phyloP scores from a whole-genome alignment of 2,113 vertebrate genomes.

The Sapajus apella region DNA sequence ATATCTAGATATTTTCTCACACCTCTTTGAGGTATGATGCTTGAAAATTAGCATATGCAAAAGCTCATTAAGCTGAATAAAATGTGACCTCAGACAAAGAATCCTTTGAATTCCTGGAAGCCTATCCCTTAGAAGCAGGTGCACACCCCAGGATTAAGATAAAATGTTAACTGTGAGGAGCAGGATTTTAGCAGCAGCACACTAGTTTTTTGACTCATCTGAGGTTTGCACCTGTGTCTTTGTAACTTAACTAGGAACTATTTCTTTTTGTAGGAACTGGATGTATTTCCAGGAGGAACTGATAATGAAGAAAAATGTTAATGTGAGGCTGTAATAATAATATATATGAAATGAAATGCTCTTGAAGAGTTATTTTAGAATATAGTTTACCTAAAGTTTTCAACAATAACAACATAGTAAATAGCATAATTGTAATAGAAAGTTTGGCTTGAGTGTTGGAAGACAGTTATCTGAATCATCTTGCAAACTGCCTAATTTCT shows the following conservation, averaged over 20 bases:
- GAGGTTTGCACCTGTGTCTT: conserved; percentile 49
- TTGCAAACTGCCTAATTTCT: neutral
- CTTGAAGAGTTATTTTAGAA: neutral
- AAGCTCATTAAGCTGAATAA: conserved; percentile 58
- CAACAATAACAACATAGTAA: neutral
- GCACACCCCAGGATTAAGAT: neutral
- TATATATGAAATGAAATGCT: conserved; percentile 29
- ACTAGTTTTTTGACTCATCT: conserved; percentile 46
- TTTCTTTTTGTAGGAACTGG: conserved; percentile 25
- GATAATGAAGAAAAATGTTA: neutral
- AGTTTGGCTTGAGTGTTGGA: neutral
- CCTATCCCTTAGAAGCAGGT: conserved; percentile 48
- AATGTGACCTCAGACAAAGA: conserved; percentile 53
- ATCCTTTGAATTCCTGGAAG: conserved; percentile 24
- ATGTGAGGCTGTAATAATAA: neutral
- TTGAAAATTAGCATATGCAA: conserved; percentile 47
- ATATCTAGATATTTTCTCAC: neutral
- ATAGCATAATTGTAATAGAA: neutral
- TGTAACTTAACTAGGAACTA: conserved; percentile 16
- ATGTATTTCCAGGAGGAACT: neutral
- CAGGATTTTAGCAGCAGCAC: neutral
- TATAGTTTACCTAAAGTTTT: neutral
- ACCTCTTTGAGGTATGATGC: conserved; percentile 46
- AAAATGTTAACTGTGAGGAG: conserved; percentile 32
- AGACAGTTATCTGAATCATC: neutral